These are phyloP conservation scores for Cynoglossus semilaevis DNA, from an alignment of 2,113 vertebrate genomes.

Conservation along the genomic window DNA sequence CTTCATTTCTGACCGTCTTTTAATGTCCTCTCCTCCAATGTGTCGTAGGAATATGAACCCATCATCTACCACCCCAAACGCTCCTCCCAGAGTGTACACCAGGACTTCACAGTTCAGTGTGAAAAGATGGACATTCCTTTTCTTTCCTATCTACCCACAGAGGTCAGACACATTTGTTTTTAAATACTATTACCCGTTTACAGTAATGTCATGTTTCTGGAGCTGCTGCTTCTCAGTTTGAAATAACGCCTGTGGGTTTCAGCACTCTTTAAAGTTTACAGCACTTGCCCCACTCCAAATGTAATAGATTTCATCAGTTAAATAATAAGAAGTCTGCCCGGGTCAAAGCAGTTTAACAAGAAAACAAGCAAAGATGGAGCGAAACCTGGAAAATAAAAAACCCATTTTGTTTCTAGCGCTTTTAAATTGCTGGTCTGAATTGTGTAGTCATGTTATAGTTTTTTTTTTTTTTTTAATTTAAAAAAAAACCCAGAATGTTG, in stretches of 20 bases:
- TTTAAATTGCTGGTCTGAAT: no score
- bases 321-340: neutral
- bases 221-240: neutral
- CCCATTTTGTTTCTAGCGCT: no score
- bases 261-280: neutral
- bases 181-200: neutral
- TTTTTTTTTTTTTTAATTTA: no score
- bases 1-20: no score
- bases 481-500: no score
- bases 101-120: slow-evolving; percentile 90
- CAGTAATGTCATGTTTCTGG: neutral
- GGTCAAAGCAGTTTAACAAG: neutral
- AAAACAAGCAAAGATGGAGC: neutral
- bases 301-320: neutral
- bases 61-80: slow-evolving; percentile 92
- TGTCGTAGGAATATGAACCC: slow-evolving; percentile 80
- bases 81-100: slow-evolving; percentile 80
- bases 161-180: slow-evolving; percentile 73
- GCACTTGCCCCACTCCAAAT: neutral
- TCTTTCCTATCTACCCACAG: slow-evolving; percentile 89
- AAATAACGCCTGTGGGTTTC: neutral
- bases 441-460: no score
- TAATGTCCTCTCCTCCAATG: no score
- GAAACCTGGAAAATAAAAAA: no score
- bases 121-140: slow-evolving; percentile 98